Evolutionary conservation across 2,888 invertebrate species (phyloP).

Genomic region (Protophormia terraenovae): DNA sequence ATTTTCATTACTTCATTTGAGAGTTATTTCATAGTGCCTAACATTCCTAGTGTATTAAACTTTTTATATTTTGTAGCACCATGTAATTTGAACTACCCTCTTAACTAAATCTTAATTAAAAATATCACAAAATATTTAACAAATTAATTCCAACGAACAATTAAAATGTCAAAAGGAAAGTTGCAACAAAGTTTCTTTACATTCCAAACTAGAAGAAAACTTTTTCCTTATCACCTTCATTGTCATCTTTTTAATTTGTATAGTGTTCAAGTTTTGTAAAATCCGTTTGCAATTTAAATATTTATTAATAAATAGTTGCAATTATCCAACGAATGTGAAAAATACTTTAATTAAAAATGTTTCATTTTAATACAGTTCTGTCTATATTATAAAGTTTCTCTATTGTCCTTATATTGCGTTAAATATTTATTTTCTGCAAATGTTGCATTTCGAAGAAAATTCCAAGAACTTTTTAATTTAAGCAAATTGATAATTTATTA

Average conservation of each 20-base stretch:
- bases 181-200: no score
- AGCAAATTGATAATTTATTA: no score
- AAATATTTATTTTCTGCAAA: neutral
- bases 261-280: neutral
- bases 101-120: no score
- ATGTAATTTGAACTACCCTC: no score
- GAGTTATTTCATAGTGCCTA: no score
- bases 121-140: no score
- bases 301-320: constrained; percentile 18
- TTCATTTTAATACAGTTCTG: neutral
- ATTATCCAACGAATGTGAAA: neutral
- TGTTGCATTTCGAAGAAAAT: neutral
- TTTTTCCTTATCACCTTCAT: neutral
- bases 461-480: neutral
- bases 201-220: neutral
- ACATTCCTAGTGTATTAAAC: no score
- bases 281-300: neutral
- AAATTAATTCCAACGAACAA: no score
- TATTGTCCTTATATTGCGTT: neutral
- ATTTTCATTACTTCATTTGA: no score
- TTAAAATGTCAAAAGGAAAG: neutral
- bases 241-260: neutral
- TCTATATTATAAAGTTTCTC: neutral
- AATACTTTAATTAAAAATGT: constrained; percentile 4
- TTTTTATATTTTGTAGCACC: no score